These are phyloP conservation scores for Lampris megalopsis DNA, from an alignment of 2,113 vertebrate genomes.

Conservation along the genomic window DNA sequence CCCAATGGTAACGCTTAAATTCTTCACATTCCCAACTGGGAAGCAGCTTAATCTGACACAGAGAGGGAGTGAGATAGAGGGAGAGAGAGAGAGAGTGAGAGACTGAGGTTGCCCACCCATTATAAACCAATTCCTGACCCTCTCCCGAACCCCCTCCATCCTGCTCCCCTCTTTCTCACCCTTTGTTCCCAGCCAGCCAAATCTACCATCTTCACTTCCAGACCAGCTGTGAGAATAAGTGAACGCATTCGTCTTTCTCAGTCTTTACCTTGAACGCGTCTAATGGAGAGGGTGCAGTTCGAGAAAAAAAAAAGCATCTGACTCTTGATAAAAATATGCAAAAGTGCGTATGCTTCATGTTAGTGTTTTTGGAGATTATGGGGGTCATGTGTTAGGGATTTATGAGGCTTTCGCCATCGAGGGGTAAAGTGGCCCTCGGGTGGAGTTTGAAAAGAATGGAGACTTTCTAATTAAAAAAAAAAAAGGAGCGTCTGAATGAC, in stretches of 20 bases:
- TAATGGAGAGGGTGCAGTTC: neutral
- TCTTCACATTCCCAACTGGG: conserved; percentile 87
- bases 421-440: conserved; percentile 55
- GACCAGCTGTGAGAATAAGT: neutral
- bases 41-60: conserved; percentile 80
- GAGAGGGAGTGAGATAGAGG: conserved; percentile 22
- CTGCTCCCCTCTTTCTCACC: conserved; percentile 13
- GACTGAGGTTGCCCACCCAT: conserved; percentile 60
- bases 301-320: conserved; percentile 4
- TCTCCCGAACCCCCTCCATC: conserved; percentile 23
- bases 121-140: conserved; percentile 49
- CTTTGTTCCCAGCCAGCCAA: neutral
- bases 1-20: conserved; percentile 87
- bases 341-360: conserved; percentile 35
- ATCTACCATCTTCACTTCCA: neutral
- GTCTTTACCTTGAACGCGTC: neutral
- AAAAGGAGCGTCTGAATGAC: neutral
- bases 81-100: conserved; percentile 24
- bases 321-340: conserved; percentile 42
- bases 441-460: conserved; percentile 27
- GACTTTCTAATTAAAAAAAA: conserved; percentile 4
- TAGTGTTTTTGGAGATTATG: conserved; percentile 68
- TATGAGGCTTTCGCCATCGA: conserved; percentile 74
- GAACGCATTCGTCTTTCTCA: neutral
- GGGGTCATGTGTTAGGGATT: conserved; percentile 80